Percentiles rank a stretch among this genome's conserved stretches.
Conservation (phyloP, 2,113 vertebrate genomes). For the Tenrec ecaudatus region DNA sequence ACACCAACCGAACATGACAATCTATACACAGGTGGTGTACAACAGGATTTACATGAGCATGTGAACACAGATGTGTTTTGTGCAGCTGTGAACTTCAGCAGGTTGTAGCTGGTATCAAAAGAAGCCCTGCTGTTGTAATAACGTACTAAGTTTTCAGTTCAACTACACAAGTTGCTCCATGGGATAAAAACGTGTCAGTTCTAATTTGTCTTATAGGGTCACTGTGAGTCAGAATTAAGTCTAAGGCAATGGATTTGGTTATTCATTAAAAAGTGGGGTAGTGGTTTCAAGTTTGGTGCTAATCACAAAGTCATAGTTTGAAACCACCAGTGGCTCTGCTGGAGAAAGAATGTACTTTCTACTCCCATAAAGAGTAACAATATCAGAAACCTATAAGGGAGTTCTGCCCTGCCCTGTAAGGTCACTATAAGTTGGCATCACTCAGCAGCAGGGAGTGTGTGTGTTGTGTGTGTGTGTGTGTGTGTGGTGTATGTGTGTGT, state of each 20-base stretch:
- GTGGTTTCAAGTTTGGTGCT: no score
- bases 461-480: no score
- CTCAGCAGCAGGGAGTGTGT: no score
- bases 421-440: no score
- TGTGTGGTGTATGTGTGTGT: no score
- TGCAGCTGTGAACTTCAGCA: background rate
- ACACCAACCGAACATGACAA: background rate
- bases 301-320: no score
- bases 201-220: background rate
- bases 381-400: no score
- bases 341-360: no score
- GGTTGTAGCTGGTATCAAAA: background rate
- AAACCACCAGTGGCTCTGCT: no score
- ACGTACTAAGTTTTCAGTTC: background rate
- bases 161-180: background rate
- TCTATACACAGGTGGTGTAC: background rate
- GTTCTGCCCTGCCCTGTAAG: no score
- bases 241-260: background rate
- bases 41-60: background rate
- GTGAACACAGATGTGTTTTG: background rate
- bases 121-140: background rate
- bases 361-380: no score
- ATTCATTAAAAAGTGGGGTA: no score
- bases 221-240: background rate
- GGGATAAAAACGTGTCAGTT: background rate